Evolutionary conservation across 2,888 invertebrate species (phyloP).

Genomic region (Andrena fulva): DNA sequence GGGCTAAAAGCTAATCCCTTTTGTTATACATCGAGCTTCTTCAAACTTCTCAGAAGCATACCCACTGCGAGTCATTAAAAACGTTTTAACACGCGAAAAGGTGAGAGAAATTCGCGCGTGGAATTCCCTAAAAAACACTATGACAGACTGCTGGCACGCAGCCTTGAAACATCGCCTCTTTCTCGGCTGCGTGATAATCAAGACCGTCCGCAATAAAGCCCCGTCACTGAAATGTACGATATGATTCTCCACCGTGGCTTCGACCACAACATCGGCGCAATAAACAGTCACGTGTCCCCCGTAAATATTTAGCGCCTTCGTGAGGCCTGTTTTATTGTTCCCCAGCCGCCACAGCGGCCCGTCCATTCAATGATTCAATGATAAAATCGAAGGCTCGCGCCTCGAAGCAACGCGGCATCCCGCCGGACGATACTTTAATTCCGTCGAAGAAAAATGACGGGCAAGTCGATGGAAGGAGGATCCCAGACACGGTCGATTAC

Average conservation of each 20-base stretch:
- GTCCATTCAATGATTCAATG: conserved; percentile 58
- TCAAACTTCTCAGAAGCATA: not conserved
- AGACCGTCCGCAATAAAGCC: conserved; percentile 50
- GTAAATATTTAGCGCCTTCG: conserved; percentile 66
- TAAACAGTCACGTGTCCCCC: conserved; percentile 67
- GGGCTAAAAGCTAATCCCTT: no score
- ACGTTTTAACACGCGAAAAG: not conserved
- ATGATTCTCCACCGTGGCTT: conserved; percentile 50
- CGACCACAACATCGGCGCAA: conserved; percentile 48
- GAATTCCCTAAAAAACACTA: not conserved
- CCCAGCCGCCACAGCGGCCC: conserved; percentile 23
- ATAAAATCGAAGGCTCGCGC: conserved; percentile 62
- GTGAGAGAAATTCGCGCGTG: not conserved
- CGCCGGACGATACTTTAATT: conserved; percentile 31
- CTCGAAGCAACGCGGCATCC: conserved; percentile 28
- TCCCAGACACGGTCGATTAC: conserved; percentile 1
- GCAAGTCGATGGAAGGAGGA: not conserved
- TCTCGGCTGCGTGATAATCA: conserved; percentile 30
- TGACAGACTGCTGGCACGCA: not conserved
- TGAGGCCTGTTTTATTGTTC: conserved; percentile 60
- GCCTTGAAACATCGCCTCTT: not conserved
- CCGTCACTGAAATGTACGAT: conserved; percentile 47
- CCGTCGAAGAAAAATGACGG: conserved; percentile 39
- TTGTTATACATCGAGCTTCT: no score
- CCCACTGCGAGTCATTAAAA: not conserved